Percentiles rank a stretch among this genome's conserved stretches.
These are phyloP conservation scores for Hyalella azteca DNA, from an alignment of 2,888 invertebrate species.

Conservation along the genomic window DNA sequence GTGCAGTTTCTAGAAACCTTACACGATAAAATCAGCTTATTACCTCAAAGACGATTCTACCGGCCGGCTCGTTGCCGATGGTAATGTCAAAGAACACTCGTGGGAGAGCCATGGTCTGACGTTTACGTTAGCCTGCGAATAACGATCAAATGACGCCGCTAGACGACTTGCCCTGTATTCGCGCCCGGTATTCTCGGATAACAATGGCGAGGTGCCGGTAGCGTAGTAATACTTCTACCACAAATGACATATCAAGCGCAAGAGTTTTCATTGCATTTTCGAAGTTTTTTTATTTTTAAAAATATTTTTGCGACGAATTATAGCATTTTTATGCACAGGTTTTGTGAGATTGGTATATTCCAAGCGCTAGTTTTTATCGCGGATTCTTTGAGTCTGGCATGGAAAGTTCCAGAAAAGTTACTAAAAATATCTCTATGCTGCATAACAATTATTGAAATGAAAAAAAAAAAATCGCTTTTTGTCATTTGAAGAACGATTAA, in stretches of 20 bases:
- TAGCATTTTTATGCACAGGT: too few relatives aligned
- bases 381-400: neutral
- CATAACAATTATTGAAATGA: too few relatives aligned
- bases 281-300: neutral
- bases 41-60: slow-evolving; percentile 57
- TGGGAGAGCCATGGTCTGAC: slow-evolving; percentile 52
- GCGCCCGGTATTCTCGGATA: neutral
- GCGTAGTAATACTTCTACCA: neutral
- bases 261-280: neutral
- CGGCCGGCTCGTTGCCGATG: slow-evolving; percentile 46
- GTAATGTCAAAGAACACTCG: slow-evolving; percentile 53
- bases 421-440: neutral
- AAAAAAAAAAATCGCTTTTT: too few relatives aligned
- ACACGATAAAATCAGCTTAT: too few relatives aligned
- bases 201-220: slow-evolving; percentile 32
- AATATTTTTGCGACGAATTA: too few relatives aligned
- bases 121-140: neutral
- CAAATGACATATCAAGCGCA: neutral
- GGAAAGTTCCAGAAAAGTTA: slow-evolving; percentile 7
- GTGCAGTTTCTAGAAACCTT: too few relatives aligned
- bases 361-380: neutral
- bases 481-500: too few relatives aligned
- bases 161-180: too few relatives aligned
- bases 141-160: neutral
- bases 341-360: too few relatives aligned